These are phyloP conservation scores for Chlamydotis undulata DNA, from an alignment of 2,113 vertebrate species.

Conservation along the genomic window DNA sequence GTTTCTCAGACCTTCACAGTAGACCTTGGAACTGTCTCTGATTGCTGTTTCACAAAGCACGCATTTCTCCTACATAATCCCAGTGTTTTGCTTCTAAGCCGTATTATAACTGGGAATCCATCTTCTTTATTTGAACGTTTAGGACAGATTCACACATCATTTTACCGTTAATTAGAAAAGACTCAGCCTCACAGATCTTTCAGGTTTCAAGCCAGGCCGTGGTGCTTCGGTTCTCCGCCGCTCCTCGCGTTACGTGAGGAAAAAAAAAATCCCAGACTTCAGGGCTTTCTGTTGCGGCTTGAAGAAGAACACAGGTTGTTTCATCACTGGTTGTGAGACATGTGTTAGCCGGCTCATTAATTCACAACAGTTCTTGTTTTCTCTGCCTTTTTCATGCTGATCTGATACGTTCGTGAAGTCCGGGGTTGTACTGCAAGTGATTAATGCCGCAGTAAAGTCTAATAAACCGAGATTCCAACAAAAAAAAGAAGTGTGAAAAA, in stretches of 20 bases:
- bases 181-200: background rate
- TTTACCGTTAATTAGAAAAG: constrained; percentile 41
- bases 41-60: constrained; percentile 39
- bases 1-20: constrained; percentile 60
- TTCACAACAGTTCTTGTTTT: constrained; percentile 62
- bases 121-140: constrained; percentile 61
- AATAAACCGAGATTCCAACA: constrained; percentile 63
- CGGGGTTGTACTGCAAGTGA: constrained; percentile 55
- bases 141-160: constrained; percentile 60
- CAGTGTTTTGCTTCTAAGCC: constrained; percentile 28
- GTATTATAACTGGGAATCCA: constrained; percentile 39
- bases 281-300: background rate
- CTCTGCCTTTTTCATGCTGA: constrained; percentile 57
- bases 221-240: background rate
- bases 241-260: background rate
- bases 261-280: background rate
- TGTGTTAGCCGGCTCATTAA: constrained; percentile 63
- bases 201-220: background rate
- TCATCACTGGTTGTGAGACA: constrained; percentile 52
- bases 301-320: constrained; percentile 60
- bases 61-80: constrained; percentile 40
- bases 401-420: constrained; percentile 44
- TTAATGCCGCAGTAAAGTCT: constrained; percentile 54
- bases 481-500: constrained; percentile 63
- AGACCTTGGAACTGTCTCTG: constrained; percentile 57